Percentiles rank a stretch among this genome's conserved stretches.
phyloP scores from a whole-genome alignment of 2,113 vertebrate species.

The Scomber scombrus region DNA sequence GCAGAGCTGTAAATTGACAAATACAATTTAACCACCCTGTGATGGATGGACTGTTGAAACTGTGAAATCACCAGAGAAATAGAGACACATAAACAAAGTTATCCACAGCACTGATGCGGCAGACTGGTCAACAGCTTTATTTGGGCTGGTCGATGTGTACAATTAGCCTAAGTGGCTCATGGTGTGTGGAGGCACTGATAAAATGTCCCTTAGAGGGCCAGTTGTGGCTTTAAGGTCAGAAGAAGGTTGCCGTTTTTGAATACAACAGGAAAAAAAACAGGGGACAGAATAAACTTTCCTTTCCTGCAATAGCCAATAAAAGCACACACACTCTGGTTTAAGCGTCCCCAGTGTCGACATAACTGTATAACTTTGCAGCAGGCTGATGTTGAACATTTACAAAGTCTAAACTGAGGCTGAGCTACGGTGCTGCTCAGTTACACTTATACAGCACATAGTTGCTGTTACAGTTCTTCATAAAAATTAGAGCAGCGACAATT shows the following conservation, averaged over 20 bases:
- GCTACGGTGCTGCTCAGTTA: background rate
- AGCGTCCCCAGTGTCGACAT: background rate
- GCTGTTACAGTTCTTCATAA: background rate
- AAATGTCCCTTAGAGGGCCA: constrained; percentile 51
- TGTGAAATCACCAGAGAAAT: background rate
- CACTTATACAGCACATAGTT: background rate
- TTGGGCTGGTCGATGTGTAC: constrained; percentile 29
- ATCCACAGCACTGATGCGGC: constrained; percentile 30
- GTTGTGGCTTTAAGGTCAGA: constrained; percentile 53
- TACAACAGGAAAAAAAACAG: constrained; percentile 44
- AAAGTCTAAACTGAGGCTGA: constrained; percentile 7
- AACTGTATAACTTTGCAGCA: constrained; percentile 8
- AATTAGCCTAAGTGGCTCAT: constrained; percentile 50
- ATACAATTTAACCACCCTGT: constrained; percentile 24
- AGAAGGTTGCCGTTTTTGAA: constrained; percentile 48
- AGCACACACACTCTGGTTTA: constrained; percentile 7
- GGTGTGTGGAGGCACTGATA: constrained; percentile 56
- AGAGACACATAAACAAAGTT: constrained; percentile 28
- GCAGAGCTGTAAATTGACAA: constrained; percentile 47
- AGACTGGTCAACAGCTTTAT: constrained; percentile 37
- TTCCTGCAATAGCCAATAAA: constrained; percentile 5
- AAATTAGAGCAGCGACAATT: too few relatives aligned
- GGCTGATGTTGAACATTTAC: constrained; percentile 17
- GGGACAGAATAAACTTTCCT: constrained; percentile 32
- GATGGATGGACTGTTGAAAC: constrained; percentile 34